Conservation (phyloP, 2,888 invertebrate genomes). For the Lycophotia porphyrea region DNA sequence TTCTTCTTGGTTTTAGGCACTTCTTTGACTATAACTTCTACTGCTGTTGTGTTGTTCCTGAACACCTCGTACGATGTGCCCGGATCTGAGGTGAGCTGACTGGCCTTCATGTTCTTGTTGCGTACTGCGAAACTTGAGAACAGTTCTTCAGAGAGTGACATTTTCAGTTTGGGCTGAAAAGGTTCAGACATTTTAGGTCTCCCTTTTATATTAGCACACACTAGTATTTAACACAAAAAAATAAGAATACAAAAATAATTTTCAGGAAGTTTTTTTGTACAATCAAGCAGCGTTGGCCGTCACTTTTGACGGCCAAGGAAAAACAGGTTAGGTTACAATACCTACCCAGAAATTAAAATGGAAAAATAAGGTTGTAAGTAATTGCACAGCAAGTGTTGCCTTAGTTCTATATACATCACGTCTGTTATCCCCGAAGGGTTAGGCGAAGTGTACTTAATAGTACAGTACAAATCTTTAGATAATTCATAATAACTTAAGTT, state of each 20-base stretch:
- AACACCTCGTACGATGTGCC: conserved; percentile 79
- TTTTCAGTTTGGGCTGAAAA: conserved; percentile 66
- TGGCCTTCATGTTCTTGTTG: conserved; percentile 46
- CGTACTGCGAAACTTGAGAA: conserved; percentile 52
- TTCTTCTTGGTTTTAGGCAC: conserved; percentile 71
- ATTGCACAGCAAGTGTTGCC: background rate
- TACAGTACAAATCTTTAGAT: too few species aligned
- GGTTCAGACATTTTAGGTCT: conserved; percentile 62
- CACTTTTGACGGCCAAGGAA: conserved; percentile 12
- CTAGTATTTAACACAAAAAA: conserved; percentile 64
- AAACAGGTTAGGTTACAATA: conserved; percentile 13
- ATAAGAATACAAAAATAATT: conserved; percentile 42
- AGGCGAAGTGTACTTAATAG: background rate
- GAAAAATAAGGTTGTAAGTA: conserved; percentile 9
- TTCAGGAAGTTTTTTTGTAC: conserved; percentile 43
- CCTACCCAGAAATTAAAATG: background rate
- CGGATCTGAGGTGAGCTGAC: conserved; percentile 59
- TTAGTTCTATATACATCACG: background rate
- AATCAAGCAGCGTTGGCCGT: conserved; percentile 23
- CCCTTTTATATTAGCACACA: conserved; percentile 34
- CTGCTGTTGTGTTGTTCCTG: conserved; percentile 82
- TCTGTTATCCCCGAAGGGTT: background rate
- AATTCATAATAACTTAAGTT: too few species aligned
- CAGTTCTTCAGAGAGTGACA: conserved; percentile 64
- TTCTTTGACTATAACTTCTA: conserved; percentile 84